Evolutionary conservation across 2,888 invertebrate genomes (phyloP).

Genomic region (Orgyia antiqua): DNA sequence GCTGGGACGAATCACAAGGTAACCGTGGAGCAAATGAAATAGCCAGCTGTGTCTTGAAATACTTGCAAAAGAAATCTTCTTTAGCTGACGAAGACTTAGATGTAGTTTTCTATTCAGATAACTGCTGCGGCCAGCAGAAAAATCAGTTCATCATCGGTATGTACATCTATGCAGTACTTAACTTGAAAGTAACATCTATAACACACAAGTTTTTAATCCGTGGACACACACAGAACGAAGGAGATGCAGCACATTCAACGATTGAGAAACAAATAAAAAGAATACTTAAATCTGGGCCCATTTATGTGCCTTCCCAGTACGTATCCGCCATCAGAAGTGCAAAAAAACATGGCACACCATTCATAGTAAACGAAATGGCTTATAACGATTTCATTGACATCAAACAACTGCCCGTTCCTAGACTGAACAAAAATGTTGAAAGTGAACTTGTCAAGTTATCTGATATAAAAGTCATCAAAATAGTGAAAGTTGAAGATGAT

Average conservation of each 20-base stretch:
- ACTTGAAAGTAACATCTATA: conserved; percentile 5
- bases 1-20: too few relatives aligned
- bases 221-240: conserved; percentile 29
- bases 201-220: conserved; percentile 26
- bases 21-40: too few relatives aligned
- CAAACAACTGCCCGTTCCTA: too few relatives aligned
- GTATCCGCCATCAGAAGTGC: neutral
- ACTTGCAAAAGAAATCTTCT: too few relatives aligned
- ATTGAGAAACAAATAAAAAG: neutral
- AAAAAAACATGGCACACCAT: neutral
- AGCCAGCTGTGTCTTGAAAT: too few relatives aligned
- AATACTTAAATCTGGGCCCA: neutral
- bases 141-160: conserved; percentile 12
- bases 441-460: too few relatives aligned
- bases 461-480: too few relatives aligned
- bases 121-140: conserved; percentile 11
- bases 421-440: too few relatives aligned
- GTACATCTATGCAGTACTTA: neutral
- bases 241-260: conserved; percentile 8
- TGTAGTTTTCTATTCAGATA: conserved; percentile 5
- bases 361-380: too few relatives aligned
- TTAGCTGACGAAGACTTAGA: too few relatives aligned
- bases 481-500: too few relatives aligned
- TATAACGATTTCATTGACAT: too few relatives aligned
- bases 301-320: neutral